Conservation (phyloP, 2,888 invertebrate genomes). For the Euplexia lucipara region DNA sequence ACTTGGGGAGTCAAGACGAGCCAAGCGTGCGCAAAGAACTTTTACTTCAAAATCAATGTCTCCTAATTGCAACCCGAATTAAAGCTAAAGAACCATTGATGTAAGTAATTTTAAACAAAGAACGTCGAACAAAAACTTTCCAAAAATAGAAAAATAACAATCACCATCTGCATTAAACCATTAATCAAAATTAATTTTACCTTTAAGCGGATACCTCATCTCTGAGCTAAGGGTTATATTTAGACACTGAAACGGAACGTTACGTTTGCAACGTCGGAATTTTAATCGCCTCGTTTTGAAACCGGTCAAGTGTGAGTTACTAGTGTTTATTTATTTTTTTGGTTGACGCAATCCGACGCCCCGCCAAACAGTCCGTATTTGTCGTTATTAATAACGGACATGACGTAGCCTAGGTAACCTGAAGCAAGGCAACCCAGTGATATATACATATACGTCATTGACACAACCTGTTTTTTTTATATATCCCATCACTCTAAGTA, state of each 20-base stretch:
- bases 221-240: constrained; percentile 62
- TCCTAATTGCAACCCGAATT: too few species aligned
- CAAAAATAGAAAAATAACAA: constrained; percentile 7
- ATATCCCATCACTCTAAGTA: too few species aligned
- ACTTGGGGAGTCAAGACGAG: too few species aligned
- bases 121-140: not conserved
- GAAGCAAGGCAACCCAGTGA: too few species aligned
- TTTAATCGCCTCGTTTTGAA: constrained; percentile 55
- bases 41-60: too few species aligned
- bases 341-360: constrained; percentile 50
- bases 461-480: too few species aligned
- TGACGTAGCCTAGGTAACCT: not conserved
- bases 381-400: not conserved
- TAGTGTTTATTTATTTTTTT: constrained; percentile 13
- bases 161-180: constrained; percentile 11
- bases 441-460: too few species aligned
- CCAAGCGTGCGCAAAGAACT: too few species aligned
- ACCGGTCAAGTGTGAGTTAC: constrained; percentile 51
- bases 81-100: too few species aligned
- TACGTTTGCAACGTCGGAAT: constrained; percentile 51
- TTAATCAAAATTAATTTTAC: constrained; percentile 50
- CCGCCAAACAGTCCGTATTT: constrained; percentile 15
- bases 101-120: too few species aligned
- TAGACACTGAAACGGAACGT: constrained; percentile 54
- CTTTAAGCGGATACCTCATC: constrained; percentile 56